phyloP scores from a whole-genome alignment of 2,888 invertebrate species.

The Polyploca ridens region DNA sequence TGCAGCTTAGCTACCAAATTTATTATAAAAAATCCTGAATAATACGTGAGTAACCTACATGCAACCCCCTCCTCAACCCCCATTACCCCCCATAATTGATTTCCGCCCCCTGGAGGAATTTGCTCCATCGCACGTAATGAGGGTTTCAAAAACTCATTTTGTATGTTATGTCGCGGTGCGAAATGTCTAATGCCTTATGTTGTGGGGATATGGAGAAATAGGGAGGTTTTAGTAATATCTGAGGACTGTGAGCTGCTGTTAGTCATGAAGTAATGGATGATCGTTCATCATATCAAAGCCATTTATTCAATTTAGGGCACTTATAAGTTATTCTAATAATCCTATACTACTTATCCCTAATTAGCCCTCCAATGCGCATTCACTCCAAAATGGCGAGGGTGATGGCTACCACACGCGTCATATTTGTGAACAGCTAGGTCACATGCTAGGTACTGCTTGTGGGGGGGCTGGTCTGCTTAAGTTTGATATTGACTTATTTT shows the following conservation, averaged over 20 bases:
- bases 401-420: no score
- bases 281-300: no score
- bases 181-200: neutral
- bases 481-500: no score
- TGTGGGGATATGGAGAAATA: neutral
- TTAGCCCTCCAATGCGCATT: no score
- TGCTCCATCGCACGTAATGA: slow-evolving; percentile 49
- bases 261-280: no score
- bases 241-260: neutral
- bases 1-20: slow-evolving; percentile 1
- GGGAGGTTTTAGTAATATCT: neutral
- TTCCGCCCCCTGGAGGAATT: slow-evolving; percentile 55
- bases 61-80: slow-evolving; percentile 15
- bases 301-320: no score
- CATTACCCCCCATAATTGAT: slow-evolving; percentile 56
- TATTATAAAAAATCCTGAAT: neutral
- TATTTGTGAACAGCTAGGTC: no score
- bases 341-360: no score
- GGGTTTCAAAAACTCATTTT: slow-evolving; percentile 63
- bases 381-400: no score
- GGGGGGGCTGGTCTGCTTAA: no score
- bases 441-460: no score
- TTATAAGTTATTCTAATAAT: no score
- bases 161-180: slow-evolving; percentile 13
- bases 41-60: slow-evolving; percentile 11